Conservation (phyloP, 2,113 vertebrate genomes). For the Sisor rabdophorus region DNA sequence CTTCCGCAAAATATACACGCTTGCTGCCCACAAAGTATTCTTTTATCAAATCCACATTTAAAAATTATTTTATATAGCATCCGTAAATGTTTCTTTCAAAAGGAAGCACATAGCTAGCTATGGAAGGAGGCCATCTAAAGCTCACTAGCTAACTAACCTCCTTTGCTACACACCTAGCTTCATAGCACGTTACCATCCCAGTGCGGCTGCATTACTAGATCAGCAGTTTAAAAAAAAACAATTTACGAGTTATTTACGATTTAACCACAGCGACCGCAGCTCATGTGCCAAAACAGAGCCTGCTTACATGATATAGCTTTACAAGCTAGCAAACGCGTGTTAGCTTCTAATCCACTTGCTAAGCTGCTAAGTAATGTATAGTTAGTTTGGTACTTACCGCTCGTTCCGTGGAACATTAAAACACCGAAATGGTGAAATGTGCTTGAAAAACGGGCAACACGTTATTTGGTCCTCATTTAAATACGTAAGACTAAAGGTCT, state of each 20-base stretch:
- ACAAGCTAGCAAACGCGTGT: conserved; percentile 25
- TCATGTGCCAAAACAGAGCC: neutral
- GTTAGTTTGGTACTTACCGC: conserved; percentile 48
- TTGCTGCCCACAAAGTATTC: neutral
- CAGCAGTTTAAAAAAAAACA: neutral
- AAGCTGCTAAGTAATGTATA: conserved; percentile 21
- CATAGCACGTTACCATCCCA: neutral
- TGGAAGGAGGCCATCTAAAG: neutral
- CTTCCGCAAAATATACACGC: neutral
- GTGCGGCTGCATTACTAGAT: conserved; percentile 1
- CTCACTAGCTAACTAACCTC: conserved; percentile 4
- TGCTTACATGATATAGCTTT: neutral
- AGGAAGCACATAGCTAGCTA: neutral
- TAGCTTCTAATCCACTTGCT: conserved; percentile 18
- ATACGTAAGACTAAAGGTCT: conserved; percentile 19
- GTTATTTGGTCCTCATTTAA: neutral
- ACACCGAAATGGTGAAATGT: neutral
- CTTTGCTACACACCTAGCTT: conserved; percentile 2
- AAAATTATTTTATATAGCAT: neutral
- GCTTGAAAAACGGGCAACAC: neutral
- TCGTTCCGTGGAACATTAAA: conserved; percentile 39
- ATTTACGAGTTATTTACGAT: too few species aligned
- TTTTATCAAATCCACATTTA: neutral
- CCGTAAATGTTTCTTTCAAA: neutral
- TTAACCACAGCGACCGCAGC: neutral